Base-by-base conservation (phyloP, 2,888 invertebrate species). In the Diadegma fenestrale region DNA sequence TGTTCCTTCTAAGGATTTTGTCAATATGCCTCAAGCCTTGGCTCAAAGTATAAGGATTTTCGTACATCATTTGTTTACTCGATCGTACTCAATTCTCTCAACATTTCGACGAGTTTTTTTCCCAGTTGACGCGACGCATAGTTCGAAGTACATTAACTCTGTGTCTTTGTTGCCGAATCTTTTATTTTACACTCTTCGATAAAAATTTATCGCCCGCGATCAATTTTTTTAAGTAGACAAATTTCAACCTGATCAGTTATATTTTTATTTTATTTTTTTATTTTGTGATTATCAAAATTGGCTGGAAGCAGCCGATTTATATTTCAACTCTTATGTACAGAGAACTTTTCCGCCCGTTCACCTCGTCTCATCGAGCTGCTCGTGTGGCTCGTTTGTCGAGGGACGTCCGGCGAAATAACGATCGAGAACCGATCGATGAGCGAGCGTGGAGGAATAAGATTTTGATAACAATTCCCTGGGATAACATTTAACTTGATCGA, bases 291-390 rank as follows among this genome's bases (percentile, higher is more conserved):
- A 17, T 26, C 43, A 10, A 10, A 45, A 3, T 51, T 51, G 17
- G 51, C 69, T 30, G 0, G 69, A 1, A 51, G 33, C 3, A 45
- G 17, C 68, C 45, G 22, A 22, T 68, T 45, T 43, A 41, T 45
- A 51, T 51, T 51, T 51, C 64, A 26, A 48, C 26, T 19, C 7
- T n/a, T 61, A 14, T 68, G 19, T 14, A 17, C 14, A 26, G 63
- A 10, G 22, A 64, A 64, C 48, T 73, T 76, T 83, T 75, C 69
- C 33, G 83, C 80, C 61, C 77, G 66, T 72, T 80, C 85, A 83
- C 79, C 79, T 85, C 71, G 78, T 76, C 58, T 30, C 71, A 41
- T 69, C 84, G 61, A 48, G 51, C 71, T 10, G 43, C n/a, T n/a
- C n/a, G 14, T 68, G 43, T 45, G 45, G n/a, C 68, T 61, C 45